phyloP scores from a whole-genome alignment of 2,113 vertebrate species.

The Rhinolophus ferrumequinum region DNA sequence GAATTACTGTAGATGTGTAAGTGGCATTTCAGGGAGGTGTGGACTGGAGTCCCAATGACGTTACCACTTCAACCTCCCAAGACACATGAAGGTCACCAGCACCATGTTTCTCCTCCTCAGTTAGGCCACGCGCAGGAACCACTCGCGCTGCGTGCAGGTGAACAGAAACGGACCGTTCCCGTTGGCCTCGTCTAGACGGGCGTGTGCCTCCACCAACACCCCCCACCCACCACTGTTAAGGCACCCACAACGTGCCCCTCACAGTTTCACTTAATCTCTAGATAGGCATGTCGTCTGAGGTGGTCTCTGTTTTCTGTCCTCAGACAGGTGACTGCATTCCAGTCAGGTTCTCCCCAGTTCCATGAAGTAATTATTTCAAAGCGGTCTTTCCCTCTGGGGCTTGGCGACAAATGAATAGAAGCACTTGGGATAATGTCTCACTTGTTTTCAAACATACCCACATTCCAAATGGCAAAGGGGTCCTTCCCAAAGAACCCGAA shows the following conservation, averaged over 20 bases:
- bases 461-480: background rate
- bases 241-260: constrained; percentile 37
- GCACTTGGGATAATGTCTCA: background rate
- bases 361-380: background rate
- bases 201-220: background rate
- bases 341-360: background rate
- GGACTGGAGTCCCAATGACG: background rate
- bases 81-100: constrained; percentile 38
- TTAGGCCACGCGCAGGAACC: background rate
- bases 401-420: background rate
- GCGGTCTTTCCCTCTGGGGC: background rate
- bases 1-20: constrained; percentile 74
- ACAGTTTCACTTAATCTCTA: constrained; percentile 63
- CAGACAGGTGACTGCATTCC: background rate
- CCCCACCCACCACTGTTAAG: constrained; percentile 52
- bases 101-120: constrained; percentile 9
- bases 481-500: constrained; percentile 12
- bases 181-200: background rate
- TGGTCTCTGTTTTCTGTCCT: constrained; percentile 24
- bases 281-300: constrained; percentile 51
- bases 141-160: background rate
- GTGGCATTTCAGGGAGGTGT: constrained; percentile 63
- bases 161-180: background rate
- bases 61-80: background rate
- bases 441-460: background rate